Evolutionary conservation across 2,888 invertebrate species (phyloP).

Genomic region (Plebejus melissa): DNA sequence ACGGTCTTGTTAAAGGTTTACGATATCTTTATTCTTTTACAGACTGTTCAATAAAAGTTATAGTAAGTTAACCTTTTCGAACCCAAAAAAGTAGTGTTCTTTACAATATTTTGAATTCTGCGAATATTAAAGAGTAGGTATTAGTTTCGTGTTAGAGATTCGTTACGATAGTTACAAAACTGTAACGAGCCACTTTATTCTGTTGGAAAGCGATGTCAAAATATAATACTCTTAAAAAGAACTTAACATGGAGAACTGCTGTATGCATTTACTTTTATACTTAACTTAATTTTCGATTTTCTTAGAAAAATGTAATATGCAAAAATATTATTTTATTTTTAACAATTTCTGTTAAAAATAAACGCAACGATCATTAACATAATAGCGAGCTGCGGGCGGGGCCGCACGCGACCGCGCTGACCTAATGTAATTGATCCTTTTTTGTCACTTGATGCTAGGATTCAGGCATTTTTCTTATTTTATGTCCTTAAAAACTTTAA

Average conservation of each 20-base stretch:
- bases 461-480: neutral
- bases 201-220: no score
- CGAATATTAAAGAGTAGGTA: no score
- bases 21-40: neutral
- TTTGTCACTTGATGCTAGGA: neutral
- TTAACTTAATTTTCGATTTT: no score
- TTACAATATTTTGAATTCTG: neutral
- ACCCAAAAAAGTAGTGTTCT: neutral
- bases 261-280: no score
- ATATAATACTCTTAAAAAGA: no score
- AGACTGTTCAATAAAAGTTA: neutral
- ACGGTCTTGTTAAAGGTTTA: neutral
- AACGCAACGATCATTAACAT: conserved; percentile 15
- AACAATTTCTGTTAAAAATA: conserved; percentile 1
- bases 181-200: no score
- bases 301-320: neutral
- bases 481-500: neutral
- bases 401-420: conserved; percentile 15
- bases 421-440: conserved; percentile 13
- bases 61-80: neutral
- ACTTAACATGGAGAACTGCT: no score
- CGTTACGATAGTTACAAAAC: no score
- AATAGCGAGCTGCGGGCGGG: conserved; percentile 10
- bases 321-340: neutral
- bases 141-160: no score